Evolutionary conservation across 2,797 vertebrate species (phyloP).

Genomic region (Buphagus erythrorhynchus): DNA sequence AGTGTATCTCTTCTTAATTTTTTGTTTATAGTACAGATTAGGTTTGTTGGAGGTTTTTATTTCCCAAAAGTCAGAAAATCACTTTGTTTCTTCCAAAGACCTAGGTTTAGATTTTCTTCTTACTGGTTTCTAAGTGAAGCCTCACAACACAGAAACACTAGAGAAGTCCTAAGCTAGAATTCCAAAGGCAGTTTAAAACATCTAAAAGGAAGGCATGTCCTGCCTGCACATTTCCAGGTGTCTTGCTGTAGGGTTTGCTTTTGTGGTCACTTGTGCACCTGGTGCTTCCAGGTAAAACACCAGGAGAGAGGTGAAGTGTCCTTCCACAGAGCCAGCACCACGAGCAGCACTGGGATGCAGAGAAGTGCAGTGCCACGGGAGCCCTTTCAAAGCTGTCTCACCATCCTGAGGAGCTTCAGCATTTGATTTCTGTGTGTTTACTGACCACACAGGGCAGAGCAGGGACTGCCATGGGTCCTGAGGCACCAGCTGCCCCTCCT

Average conservation of each 20-base stretch:
- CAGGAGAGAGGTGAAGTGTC: neutral
- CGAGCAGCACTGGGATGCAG: neutral
- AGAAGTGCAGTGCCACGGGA: neutral
- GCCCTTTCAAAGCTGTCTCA: neutral
- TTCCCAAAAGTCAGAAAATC: neutral
- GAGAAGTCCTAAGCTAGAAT: neutral
- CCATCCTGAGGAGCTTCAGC: neutral
- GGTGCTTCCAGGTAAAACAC: neutral
- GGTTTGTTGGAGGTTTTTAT: neutral
- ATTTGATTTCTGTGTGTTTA: neutral
- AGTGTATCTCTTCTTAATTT: neutral
- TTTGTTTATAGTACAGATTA: neutral
- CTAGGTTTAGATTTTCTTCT: neutral
- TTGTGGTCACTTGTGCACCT: neutral
- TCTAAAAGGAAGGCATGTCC: no score
- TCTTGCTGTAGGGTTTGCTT: neutral
- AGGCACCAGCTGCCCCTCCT: neutral
- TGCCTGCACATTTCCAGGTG: neutral
- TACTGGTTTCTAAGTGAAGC: neutral
- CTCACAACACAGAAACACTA: neutral
- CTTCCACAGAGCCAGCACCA: neutral
- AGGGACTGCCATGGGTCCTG: neutral
- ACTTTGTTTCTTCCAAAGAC: neutral
- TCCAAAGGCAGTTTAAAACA: neutral
- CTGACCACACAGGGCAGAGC: neutral